Evolutionary conservation across 92 coral and sea anemone species (phyloP).

Genomic region (Phymanthus crucifer): DNA sequence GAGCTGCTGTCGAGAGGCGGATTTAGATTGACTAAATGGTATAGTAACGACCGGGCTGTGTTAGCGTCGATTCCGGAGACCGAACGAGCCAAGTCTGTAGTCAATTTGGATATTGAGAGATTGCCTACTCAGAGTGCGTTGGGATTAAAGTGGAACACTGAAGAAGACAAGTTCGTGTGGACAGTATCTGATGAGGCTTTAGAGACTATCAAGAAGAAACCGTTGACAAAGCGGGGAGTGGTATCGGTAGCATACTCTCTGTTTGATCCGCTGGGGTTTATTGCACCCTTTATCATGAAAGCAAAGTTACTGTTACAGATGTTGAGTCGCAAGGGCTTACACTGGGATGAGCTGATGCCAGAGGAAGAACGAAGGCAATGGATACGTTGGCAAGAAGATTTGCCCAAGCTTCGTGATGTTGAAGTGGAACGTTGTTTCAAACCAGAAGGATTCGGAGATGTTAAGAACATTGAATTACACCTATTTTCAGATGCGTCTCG

Average conservation of each 20-base stretch:
- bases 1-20: conserved; percentile 24
- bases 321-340: conserved; percentile 22
- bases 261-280: conserved; percentile 18
- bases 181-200: conserved; percentile 16
- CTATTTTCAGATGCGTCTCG: conserved; percentile 25
- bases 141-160: conserved; percentile 46
- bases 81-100: conserved; percentile 53
- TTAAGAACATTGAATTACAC: conserved; percentile 20
- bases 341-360: conserved; percentile 46
- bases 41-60: conserved; percentile 54
- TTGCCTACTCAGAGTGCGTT: conserved; percentile 40
- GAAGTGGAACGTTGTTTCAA: conserved; percentile 44
- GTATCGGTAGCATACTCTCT: conserved; percentile 35
- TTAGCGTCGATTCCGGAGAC: conserved; percentile 49
- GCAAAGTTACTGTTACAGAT: conserved; percentile 44
- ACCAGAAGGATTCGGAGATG: conserved; percentile 32
- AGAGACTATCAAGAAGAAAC: not conserved
- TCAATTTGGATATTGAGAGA: conserved; percentile 49
- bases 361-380: conserved; percentile 36
- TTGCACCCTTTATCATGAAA: conserved; percentile 22
- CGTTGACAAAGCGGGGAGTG: conserved; percentile 19
- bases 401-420: conserved; percentile 23
- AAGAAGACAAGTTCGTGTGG: conserved; percentile 47
- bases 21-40: conserved; percentile 53
- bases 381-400: conserved; percentile 46